Evolutionary conservation across 2,797 vertebrate species (phyloP), one percentile per base, ranked within the genome.

Genomic region (Bradypus variegatus): DNA sequence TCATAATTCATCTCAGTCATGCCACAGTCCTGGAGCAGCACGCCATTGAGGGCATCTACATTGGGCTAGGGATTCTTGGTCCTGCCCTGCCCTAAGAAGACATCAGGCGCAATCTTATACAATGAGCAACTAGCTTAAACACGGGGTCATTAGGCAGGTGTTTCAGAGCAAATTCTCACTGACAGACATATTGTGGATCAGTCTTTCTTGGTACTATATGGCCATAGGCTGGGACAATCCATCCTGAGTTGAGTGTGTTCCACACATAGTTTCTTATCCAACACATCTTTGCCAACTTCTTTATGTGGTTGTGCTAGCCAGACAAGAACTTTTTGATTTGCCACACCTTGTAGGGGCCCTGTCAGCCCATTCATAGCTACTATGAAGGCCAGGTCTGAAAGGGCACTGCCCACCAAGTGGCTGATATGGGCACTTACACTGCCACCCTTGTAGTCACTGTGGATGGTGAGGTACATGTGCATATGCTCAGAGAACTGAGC

Each of bases 1-100:
- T 99, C 99, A 97, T 99, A 99, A 92, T 99, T 99, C 99, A 99
- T 99, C 97, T 99, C 99, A 10, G 98, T 98, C 98, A 99, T 99
- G 50, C 98, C 98, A 0, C 99, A 99, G 96, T 99, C 99, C 98
- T 99, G 99, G 93, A 99, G 98, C 95, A 99, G 97, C 60, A 99
- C 99, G 19, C 99, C 99, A 1, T 99, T 99, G 97, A n/a, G 99
- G 38, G 99, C 99, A 0, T 99, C 99, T 45, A 45, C 41, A 4
- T 45, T 45, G 41, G 41, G 41, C 41, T 45, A 45, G 41, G 41
- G 41, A 45, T 45, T 45, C 41, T 45, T 45, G 41, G 41, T 45
- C 41, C 41, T 45, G 41, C 41, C 41, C 41, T 45, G 41, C 8
- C 8, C 41, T 45, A 45, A 45, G 41, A 45, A 8, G 41, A 45